Conservation (phyloP, 1,140 invertebrate species). For the Orius insidiosus region DNA sequence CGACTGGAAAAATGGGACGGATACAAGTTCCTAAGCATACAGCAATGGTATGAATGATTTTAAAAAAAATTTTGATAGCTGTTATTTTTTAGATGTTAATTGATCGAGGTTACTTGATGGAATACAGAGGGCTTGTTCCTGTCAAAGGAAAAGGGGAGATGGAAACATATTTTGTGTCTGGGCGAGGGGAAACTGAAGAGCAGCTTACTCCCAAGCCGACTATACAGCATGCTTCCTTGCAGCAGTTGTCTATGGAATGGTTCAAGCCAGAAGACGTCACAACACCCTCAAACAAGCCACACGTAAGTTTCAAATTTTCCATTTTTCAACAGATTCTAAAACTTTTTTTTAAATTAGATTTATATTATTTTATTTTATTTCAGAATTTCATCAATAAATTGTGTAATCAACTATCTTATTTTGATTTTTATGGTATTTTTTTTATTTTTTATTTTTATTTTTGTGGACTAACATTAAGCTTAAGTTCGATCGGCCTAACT, state of each 20-base stretch:
- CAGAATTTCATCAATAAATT: conserved; percentile 10
- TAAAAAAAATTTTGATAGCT: no score
- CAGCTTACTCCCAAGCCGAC: conserved; percentile 41
- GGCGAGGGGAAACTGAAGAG: conserved; percentile 31
- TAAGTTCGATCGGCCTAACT: neutral
- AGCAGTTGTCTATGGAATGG: conserved; percentile 73
- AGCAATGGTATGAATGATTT: conserved; percentile 58
- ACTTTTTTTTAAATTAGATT: conserved; percentile 4
- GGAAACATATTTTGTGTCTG: conserved; percentile 81
- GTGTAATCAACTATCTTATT: neutral
- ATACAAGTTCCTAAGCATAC: conserved; percentile 78
- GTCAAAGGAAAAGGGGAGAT: conserved; percentile 92
- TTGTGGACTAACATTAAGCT: no score
- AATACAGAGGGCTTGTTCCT: conserved; percentile 61
- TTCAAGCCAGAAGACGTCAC: conserved; percentile 42
- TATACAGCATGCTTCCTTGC: conserved; percentile 60
- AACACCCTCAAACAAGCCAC: conserved; percentile 22
- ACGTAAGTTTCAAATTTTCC: conserved; percentile 19
- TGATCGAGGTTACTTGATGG: conserved; percentile 47
- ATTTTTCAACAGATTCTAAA: no score
- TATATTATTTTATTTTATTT: conserved; percentile 9
- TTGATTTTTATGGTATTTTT: neutral
- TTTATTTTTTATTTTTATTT: conserved; percentile 4
- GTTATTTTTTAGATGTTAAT: conserved; percentile 41
- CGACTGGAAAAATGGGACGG: conserved; percentile 66